Evolutionary conservation across 2,888 invertebrate species (phyloP).

Genomic region (Dryomyza anilis): DNA sequence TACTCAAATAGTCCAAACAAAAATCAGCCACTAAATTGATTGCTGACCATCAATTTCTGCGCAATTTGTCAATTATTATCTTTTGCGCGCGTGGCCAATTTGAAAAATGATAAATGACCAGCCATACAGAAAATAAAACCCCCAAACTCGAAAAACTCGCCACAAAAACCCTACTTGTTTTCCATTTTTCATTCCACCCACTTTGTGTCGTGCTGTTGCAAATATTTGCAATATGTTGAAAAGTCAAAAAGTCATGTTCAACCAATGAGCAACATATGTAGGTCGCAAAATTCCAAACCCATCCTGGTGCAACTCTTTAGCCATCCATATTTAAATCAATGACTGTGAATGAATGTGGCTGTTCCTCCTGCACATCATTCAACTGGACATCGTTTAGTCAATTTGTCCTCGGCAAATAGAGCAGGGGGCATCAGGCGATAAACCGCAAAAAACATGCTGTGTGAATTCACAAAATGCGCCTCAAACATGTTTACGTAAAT

Average conservation of each 20-base stretch:
- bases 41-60: conserved; percentile 38
- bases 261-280: conserved; percentile 18
- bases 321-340: neutral
- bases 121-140: neutral
- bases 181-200: neutral
- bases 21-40: conserved; percentile 13
- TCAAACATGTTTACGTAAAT: no score
- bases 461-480: conserved; percentile 30
- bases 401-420: neutral
- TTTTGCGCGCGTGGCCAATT: neutral
- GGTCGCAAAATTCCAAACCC: neutral
- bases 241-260: conserved; percentile 31
- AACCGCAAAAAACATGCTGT: conserved; percentile 34
- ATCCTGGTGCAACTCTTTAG: neutral
- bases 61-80: conserved; percentile 16
- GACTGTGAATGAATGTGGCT: neutral
- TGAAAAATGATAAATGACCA: neutral
- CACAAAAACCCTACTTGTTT: no score
- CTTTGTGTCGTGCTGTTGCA: conserved; percentile 6
- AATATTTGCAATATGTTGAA: conserved; percentile 30
- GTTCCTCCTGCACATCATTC: neutral
- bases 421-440: conserved; percentile 24
- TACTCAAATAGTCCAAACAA: no score
- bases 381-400: neutral
- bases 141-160: no score